Conservation (phyloP, 2,113 vertebrate genomes). For the Pedetes capensis region DNA sequence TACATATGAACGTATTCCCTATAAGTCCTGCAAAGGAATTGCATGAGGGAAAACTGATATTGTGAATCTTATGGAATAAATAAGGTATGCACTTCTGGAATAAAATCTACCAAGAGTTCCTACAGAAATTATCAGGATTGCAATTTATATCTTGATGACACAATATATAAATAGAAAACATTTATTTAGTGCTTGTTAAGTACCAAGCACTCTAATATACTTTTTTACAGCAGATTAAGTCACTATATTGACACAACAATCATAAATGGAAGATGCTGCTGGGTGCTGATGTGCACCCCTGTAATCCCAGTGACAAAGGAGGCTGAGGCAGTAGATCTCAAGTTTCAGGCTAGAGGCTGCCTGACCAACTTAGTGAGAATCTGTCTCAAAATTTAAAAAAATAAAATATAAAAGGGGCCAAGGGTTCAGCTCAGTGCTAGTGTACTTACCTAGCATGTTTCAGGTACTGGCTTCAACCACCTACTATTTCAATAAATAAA, state of each 20-base stretch:
- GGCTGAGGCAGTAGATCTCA: no score
- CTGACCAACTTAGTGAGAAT: no score
- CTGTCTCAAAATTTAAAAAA: no score
- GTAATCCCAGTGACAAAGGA: no score
- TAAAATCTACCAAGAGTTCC: neutral
- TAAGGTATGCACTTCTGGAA: neutral
- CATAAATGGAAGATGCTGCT: neutral
- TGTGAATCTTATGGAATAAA: conserved; percentile 5
- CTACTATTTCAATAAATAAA: no score
- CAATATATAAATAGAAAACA: conserved; percentile 1
- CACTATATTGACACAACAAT: neutral
- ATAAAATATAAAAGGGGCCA: no score
- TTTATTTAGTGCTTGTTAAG: neutral
- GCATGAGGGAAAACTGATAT: neutral
- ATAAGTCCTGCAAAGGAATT: neutral
- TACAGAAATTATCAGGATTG: conserved; percentile 18
- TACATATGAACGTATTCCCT: neutral
- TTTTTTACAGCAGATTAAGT: neutral
- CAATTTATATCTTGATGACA: conserved; percentile 4
- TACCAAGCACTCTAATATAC: neutral
- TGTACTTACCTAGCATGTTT: no score
- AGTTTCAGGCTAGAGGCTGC: no score
- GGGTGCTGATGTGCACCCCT: no score
- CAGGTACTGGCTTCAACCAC: no score
- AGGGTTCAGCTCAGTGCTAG: no score